Evolutionary conservation across 2,888 invertebrate species (phyloP), one percentile per base, ranked within the genome.

Genomic region (Acanthacorydalis orientalis): DNA sequence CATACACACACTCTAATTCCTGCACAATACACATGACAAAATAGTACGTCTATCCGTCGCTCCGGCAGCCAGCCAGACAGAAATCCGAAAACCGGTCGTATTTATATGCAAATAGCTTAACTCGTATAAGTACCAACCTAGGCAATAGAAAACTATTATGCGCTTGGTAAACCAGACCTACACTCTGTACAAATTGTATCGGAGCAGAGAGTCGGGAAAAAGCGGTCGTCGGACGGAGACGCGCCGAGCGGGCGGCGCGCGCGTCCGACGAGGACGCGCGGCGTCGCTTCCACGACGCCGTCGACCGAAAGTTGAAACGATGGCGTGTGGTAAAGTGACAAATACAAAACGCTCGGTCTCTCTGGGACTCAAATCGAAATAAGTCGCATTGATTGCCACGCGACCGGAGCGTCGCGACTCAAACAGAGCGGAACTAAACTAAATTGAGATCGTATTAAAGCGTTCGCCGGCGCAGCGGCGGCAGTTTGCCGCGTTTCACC

Each of bases 371-470:
- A 37, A 47, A 47, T 47, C 47, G 47, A 47, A 47, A 47, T 47
- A 47, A 47, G 47, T 47, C 42, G 47, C 47, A 51, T 57, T 61
- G 62, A 64, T 64, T 64, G 65, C 64, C 66, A 67, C 65, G 64
- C 65, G 66, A 67, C 64, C 65, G 63, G 63, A 62, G 62, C 49
- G 51, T 45, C 51, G 37, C 50, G 49, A 39, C 43, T 50, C 51
- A 66, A 67, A 67, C 67, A 67, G 67, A 67, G 66, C 67, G 65
- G 61, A 65, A 67, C 67, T 67, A 67, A 67, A 67, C 66, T 67
- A 67, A 67, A 67, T 67, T 67, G 67, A 67, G 67, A 67, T 67
- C 66, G 66, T 65, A 67, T 67, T 67, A 67, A 65, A 64, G 62
- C 58, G 15, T 37, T 12, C 4, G 12, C 37, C 37, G 37, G 37